Base-by-base conservation (phyloP, 1,140 invertebrate species). In the Pseudomyrmex cubaensis region DNA sequence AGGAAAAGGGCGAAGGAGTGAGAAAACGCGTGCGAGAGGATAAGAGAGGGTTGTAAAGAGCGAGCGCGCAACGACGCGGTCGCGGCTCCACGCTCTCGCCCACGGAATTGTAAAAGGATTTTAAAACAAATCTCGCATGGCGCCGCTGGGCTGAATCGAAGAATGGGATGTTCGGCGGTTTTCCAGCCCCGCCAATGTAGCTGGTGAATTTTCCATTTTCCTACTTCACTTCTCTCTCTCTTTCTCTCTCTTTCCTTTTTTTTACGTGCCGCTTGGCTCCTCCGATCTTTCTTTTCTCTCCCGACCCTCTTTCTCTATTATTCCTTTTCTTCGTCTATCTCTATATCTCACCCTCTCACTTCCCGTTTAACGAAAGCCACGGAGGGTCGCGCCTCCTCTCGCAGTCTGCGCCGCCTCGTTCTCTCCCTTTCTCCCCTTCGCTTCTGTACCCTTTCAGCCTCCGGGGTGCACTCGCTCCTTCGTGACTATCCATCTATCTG, bases 121-220 rank as follows among this genome's bases (percentile, higher is more conserved):
- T 93, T 92, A 93, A 93, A 94, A 94, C 93, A 94, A 94, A 94
- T 94, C 93, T 94, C 93, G 91, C 91, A 89, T 91, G 90, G 91
- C 87, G 88, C 87, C 94, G 89, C 91, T 90, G 87, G 89, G 92
- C 90, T 84, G 93, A 95, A 91, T 94, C 94, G 93, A 93, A 93
- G 91, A 92, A 90, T 83, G 85, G 85, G 84, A 89, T 92, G 87
- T 93, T 93, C 90, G 85, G 89, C 80, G 90, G 91, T 92, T 91
- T 92, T 87, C 84, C 87, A 82, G 74, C 85, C 25, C 85, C 64
- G 61, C 61, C 78, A 73, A 70, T 82, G 83, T 83, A 84, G 62
- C 56, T 77, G 83, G 77, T 90, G 89, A 93, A 92, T 93, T 94
- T 93, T 93, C 91, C 90, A 92, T 93, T 93, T 92, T 92, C 90